Evolutionary conservation across 2,888 invertebrate genomes (phyloP).

Genomic region (Sphaerolaimus hirsutus): DNA sequence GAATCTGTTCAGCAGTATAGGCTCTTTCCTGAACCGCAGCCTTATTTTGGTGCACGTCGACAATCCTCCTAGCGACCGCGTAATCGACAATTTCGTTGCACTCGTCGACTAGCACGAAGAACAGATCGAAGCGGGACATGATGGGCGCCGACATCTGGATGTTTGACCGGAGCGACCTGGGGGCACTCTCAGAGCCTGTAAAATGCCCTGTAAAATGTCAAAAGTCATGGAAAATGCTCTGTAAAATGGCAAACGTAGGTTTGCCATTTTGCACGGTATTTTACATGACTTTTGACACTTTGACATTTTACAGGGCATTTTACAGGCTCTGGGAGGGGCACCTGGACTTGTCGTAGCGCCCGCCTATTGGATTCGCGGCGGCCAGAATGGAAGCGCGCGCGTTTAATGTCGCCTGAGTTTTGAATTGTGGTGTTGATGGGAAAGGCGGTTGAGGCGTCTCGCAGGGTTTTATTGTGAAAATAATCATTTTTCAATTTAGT

Average conservation of each 20-base stretch:
- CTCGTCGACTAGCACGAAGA: slow-evolving; percentile 91
- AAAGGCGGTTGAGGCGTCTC: too few species aligned
- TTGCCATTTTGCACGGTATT: too few species aligned
- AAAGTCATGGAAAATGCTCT: too few species aligned
- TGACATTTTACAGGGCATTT: too few species aligned
- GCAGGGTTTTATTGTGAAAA: too few species aligned
- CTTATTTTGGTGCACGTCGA: slow-evolving; percentile 54
- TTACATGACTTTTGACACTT: too few species aligned
- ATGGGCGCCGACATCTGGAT: slow-evolving; percentile 59
- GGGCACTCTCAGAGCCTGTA: too few species aligned
- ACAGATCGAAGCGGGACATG: slow-evolving; percentile 94
- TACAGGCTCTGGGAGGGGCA: too few species aligned
- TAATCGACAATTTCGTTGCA: slow-evolving; percentile 74
- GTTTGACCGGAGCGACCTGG: slow-evolving; percentile 81
- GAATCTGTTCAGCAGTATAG: slow-evolving; percentile 64
- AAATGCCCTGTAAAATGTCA: too few species aligned
- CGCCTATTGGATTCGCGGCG: slow-evolving; percentile 91
- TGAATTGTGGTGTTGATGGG: too few species aligned
- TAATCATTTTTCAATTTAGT: too few species aligned
- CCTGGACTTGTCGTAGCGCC: slow-evolving; percentile 64
- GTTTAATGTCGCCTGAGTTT: slow-evolving; percentile 71
- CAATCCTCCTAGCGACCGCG: slow-evolving; percentile 79
- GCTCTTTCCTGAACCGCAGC: slow-evolving; percentile 40
- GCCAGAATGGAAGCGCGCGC: slow-evolving; percentile 90
- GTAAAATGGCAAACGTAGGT: too few species aligned